These are phyloP conservation scores for Hypomecis atomaria DNA, from an alignment of 2,888 invertebrate genomes.

Conservation along the genomic window DNA sequence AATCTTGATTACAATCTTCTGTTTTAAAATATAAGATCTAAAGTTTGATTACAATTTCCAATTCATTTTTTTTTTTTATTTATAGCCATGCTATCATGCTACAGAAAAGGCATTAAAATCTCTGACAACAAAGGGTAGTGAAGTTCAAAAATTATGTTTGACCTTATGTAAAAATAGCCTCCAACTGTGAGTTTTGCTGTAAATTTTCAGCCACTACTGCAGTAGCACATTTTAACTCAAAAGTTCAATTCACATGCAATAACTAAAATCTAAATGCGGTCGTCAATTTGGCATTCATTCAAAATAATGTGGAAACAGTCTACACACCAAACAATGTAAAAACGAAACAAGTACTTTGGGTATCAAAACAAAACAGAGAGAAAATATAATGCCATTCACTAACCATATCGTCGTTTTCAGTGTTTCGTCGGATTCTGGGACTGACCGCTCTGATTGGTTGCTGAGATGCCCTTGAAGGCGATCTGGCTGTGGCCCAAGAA, in stretches of 20 bases:
- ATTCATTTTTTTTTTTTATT: no score
- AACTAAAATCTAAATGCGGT: constrained; percentile 14
- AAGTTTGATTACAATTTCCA: no score
- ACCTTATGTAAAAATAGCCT: no score
- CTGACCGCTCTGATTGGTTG: constrained; percentile 81
- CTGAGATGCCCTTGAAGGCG: constrained; percentile 75
- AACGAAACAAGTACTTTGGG: background rate
- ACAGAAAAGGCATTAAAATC: no score
- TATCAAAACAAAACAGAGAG: constrained; percentile 1
- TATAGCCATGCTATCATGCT: no score
- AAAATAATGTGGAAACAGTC: constrained; percentile 3
- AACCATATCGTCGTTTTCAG: constrained; percentile 77
- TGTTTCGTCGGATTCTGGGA: constrained; percentile 76
- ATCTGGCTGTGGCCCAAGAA: constrained; percentile 70
- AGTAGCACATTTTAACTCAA: background rate
- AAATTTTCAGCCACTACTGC: background rate
- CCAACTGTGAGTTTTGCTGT: background rate
- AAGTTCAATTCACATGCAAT: constrained; percentile 5
- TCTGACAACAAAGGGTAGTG: no score
- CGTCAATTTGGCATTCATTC: constrained; percentile 10
- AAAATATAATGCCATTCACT: constrained; percentile 26
- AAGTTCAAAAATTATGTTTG: no score
- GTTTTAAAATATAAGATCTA: no score
- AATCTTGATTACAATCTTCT: no score
- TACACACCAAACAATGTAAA: constrained; percentile 1